A percentile compares a stretch with the other conserved stretches of the same genome.
These are phyloP conservation scores for Noctua janthina DNA, from an alignment of 2,888 invertebrate genomes.

Conservation along the genomic window DNA sequence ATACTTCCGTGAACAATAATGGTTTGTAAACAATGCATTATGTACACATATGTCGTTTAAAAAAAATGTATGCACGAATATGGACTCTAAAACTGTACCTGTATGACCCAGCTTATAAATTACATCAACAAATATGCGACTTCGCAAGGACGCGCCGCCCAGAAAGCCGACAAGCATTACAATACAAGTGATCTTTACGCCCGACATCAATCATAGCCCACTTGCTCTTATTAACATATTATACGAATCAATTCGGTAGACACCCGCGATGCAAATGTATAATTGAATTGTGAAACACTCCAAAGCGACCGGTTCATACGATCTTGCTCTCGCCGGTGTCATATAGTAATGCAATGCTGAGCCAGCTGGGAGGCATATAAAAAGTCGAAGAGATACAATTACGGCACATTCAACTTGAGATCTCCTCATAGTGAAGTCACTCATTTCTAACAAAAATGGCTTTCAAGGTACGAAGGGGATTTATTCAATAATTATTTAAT, in stretches of 20 bases:
- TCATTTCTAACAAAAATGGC: slow-evolving; percentile 79
- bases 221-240: slow-evolving; percentile 76
- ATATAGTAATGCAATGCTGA: slow-evolving; percentile 77
- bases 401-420: slow-evolving; percentile 84
- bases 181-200: slow-evolving; percentile 84
- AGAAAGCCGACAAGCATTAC: slow-evolving; percentile 77
- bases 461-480: slow-evolving; percentile 80
- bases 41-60: background rate
- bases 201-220: slow-evolving; percentile 80
- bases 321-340: slow-evolving; percentile 61
- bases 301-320: slow-evolving; percentile 76
- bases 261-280: slow-evolving; percentile 49
- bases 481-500: background rate
- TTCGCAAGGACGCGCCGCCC: slow-evolving; percentile 76
- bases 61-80: background rate
- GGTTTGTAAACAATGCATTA: background rate
- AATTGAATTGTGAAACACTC: slow-evolving; percentile 69
- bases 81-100: slow-evolving; percentile 11
- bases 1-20: background rate
- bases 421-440: slow-evolving; percentile 81
- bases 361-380: slow-evolving; percentile 79
- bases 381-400: slow-evolving; percentile 76
- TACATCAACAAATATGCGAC: slow-evolving; percentile 44
- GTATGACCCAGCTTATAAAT: slow-evolving; percentile 32
- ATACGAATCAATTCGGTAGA: slow-evolving; percentile 72